Conservation (phyloP, 2,888 invertebrate genomes). For the Thymelicus sylvestris region DNA sequence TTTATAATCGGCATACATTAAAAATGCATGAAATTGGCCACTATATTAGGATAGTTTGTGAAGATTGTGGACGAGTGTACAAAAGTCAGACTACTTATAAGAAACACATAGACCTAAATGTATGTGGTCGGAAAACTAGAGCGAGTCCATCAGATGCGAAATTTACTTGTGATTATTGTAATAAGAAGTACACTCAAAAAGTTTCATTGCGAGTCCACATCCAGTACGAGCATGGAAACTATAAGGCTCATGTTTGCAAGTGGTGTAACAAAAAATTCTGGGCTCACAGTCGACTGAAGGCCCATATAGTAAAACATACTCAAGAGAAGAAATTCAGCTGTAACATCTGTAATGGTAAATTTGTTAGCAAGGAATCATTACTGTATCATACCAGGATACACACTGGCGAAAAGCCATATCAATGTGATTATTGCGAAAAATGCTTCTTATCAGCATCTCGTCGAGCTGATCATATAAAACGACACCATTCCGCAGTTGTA, state of each 20-base stretch:
- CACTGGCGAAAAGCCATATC: constrained; percentile 72
- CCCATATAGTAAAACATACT: constrained; percentile 73
- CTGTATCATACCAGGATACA: constrained; percentile 73
- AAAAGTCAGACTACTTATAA: constrained; percentile 65
- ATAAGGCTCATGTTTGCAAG: constrained; percentile 68
- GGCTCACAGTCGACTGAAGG: constrained; percentile 69
- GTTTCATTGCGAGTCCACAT: constrained; percentile 71
- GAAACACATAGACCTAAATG: constrained; percentile 63
- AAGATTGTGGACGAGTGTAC: constrained; percentile 67
- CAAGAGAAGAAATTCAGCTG: constrained; percentile 69
- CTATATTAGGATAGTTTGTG: constrained; percentile 59
- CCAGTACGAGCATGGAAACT: constrained; percentile 71
- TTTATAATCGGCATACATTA: constrained; percentile 58
- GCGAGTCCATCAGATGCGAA: constrained; percentile 62
- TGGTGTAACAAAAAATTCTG: constrained; percentile 74
- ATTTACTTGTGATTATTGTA: constrained; percentile 71
- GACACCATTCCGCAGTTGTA: constrained; percentile 56
- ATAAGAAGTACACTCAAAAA: constrained; percentile 72
- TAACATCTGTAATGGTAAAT: constrained; percentile 62
- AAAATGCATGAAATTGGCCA: constrained; percentile 65
- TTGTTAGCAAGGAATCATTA: constrained; percentile 70
- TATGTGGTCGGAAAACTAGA: constrained; percentile 60
- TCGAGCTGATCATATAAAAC: constrained; percentile 63
- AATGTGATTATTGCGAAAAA: constrained; percentile 62
- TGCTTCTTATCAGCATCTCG: constrained; percentile 68